Evolutionary conservation across 2,888 invertebrate genomes (phyloP).

Genomic region (Ochropleura plecta): DNA sequence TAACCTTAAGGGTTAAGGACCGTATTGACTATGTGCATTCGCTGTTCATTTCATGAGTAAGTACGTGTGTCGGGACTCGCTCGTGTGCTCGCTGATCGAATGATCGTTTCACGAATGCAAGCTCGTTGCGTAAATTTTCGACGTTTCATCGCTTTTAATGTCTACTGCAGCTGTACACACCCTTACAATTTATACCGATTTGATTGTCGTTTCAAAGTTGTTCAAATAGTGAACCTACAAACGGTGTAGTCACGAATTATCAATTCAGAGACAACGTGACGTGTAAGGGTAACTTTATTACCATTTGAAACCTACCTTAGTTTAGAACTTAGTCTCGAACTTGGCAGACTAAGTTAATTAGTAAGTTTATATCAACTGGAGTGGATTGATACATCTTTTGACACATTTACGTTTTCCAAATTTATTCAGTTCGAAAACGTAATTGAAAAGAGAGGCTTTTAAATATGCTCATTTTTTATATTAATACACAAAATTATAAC

Average conservation of each 20-base stretch:
- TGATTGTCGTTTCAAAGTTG: constrained; percentile 37
- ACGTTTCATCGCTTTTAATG: neutral
- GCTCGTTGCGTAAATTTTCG: neutral
- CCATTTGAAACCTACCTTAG: constrained; percentile 44
- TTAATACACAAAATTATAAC: neutral
- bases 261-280: constrained; percentile 35
- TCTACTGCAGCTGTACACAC: constrained; percentile 20
- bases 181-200: constrained; percentile 18
- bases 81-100: neutral
- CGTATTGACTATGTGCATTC: neutral
- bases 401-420: neutral
- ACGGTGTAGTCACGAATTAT: constrained; percentile 38
- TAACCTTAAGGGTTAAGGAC: neutral
- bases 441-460: neutral
- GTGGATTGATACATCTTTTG: constrained; percentile 29
- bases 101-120: neutral
- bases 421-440: neutral
- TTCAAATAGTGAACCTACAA: constrained; percentile 41
- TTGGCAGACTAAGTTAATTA: constrained; percentile 53
- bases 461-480: neutral
- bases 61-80: neutral
- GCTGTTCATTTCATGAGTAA: neutral
- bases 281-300: constrained; percentile 50
- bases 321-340: constrained; percentile 45
- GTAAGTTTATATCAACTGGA: constrained; percentile 39